Percentiles rank a stretch among this genome's conserved stretches.
These are phyloP conservation scores for Vanacampus margaritifer DNA, from an alignment of 2,113 vertebrate genomes.

Conservation along the genomic window DNA sequence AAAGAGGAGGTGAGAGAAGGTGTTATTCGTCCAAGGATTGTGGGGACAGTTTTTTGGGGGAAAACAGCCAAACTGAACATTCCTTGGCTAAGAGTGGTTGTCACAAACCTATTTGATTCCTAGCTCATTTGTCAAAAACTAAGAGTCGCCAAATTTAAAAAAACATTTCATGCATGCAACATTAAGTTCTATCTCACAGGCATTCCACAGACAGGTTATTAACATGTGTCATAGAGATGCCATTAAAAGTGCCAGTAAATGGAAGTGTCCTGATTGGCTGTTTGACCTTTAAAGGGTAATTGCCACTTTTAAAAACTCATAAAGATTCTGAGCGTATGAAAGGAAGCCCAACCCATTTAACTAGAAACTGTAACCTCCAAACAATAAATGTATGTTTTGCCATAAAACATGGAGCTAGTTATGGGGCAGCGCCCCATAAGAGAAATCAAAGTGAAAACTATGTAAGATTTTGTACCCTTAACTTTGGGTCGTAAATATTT, in stretches of 20 bases:
- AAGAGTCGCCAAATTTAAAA: background rate
- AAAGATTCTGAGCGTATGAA: conserved; percentile 56
- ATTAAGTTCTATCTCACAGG: conserved; percentile 25
- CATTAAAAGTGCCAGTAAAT: conserved; percentile 59
- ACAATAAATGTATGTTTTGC: conserved; percentile 65
- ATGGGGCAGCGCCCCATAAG: conserved; percentile 53
- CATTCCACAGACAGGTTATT: conserved; percentile 34
- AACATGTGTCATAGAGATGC: conserved; percentile 45
- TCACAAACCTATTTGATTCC: background rate
- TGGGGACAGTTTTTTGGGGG: conserved; percentile 20
- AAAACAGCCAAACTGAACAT: conserved; percentile 1
- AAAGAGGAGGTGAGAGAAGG: conserved; percentile 34
- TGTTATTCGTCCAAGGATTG: conserved; percentile 24
- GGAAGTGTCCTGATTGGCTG: conserved; percentile 64
- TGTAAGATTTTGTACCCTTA: conserved; percentile 30
- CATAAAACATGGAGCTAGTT: conserved; percentile 52
- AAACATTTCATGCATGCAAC: conserved; percentile 9
- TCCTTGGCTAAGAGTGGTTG: background rate
- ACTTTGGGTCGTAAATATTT: conserved; percentile 48
- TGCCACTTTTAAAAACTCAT: conserved; percentile 68
- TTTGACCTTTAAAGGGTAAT: conserved; percentile 78
- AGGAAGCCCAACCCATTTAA: conserved; percentile 57
- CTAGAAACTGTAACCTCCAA: conserved; percentile 59
- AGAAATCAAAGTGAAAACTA: conserved; percentile 43
- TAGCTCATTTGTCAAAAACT: background rate